These are phyloP conservation scores for Cranoglanis bouderius DNA, from an alignment of 2,113 vertebrate genomes.

Conservation along the genomic window DNA sequence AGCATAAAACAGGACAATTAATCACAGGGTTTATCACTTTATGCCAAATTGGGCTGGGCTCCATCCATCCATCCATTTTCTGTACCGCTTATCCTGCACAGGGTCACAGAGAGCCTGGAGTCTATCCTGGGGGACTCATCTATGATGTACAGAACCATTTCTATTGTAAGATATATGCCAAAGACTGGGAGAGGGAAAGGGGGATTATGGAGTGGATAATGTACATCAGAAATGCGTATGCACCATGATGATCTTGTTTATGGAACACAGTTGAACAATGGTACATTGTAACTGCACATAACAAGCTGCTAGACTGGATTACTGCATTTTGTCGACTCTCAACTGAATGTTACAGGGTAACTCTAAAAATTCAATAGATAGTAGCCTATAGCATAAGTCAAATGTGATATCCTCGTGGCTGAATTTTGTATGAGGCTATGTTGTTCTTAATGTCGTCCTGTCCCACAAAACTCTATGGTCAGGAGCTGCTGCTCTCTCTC, in stretches of 20 bases:
- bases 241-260: background rate
- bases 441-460: background rate
- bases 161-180: background rate
- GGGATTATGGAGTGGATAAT: background rate
- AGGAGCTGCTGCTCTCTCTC: background rate
- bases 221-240: background rate
- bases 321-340: background rate
- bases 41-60: background rate
- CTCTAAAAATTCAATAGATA: background rate
- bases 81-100: no score
- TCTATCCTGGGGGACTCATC: background rate
- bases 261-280: background rate
- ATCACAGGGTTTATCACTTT: background rate
- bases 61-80: no score
- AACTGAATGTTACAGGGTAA: background rate
- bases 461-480: background rate
- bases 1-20: background rate
- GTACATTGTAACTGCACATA: background rate
- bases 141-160: background rate
- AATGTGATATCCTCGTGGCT: constrained; percentile 7
- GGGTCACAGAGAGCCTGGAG: no score
- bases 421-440: background rate
- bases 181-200: background rate
- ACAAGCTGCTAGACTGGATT: background rate
- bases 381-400: background rate